Base-by-base conservation (phyloP, 2,888 invertebrate genomes). In the Teinopalpus imperialis region DNA sequence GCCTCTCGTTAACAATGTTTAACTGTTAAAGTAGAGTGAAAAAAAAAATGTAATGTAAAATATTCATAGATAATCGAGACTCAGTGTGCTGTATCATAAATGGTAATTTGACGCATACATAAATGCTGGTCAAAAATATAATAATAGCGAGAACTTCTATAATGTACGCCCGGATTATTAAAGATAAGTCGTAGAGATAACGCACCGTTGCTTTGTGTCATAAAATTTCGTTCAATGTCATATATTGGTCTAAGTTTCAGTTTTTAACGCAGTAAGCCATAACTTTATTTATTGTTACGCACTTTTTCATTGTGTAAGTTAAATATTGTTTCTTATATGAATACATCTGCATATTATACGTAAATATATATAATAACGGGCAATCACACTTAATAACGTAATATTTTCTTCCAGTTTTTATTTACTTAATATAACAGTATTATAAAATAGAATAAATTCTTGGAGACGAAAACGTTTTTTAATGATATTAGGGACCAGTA, bases 151-250 rank as follows among this genome's bases (percentile, higher is more conserved):
- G 24, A 32, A 24, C 4, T 32, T 10, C 24, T 30, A 18, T 30
- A 30, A 43, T 30, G 36, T 35, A 14, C 16, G 4, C 20, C 8
- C 14, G n/a, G 9, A 48, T 48, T 46, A 37, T 31, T 46, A 51
- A 43, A 51, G 43, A 51, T 51, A 24, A 31, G 23, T 36, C 30
- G 27, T 43, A 14, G 26, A 40, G 48, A 51, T 48, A 50, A 26
- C 13, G 16, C 14, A 8, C 35, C n/a, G 26, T 18, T 40, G 41
- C 40, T 34, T 30, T 29, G 36, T 35, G 40, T 40, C 43, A 39
- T 35, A 40, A 43, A 35, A 32, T 34, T 44, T 34, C 27, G 43
- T 20, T 27, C 29, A 9, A n/a, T 21, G 8, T 8, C 16, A 30
- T 26, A 18, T 30, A 35, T 14, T 23, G 23, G 4, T 18, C n/a